These are phyloP conservation scores for Dusona sp. DNA, from an alignment of 2,888 invertebrate genomes.

Conservation along the genomic window DNA sequence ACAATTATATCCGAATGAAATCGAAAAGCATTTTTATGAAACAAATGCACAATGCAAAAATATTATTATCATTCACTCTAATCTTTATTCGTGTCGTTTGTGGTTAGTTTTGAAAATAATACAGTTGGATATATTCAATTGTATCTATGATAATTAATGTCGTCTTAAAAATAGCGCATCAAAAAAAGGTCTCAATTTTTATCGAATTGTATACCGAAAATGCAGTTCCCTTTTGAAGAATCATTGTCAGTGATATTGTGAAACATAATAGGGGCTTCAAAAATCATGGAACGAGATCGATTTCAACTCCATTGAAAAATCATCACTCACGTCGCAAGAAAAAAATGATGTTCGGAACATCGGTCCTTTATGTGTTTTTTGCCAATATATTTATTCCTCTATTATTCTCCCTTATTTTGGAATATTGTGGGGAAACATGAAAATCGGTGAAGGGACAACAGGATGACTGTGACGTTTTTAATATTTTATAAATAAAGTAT, in stretches of 20 bases:
- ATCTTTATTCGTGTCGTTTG: too few species aligned
- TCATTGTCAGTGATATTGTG: background rate
- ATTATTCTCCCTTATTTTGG: conserved; percentile 57
- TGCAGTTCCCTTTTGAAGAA: background rate
- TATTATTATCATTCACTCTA: too few species aligned
- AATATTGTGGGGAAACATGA: conserved; percentile 54
- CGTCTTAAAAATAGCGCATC: background rate
- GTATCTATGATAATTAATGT: too few species aligned
- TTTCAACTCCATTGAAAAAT: conserved; percentile 50
- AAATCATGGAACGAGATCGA: background rate
- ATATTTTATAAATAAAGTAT: conserved; percentile 81
- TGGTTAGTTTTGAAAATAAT: too few species aligned
- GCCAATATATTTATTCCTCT: conserved; percentile 33
- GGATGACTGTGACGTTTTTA: conserved; percentile 73
- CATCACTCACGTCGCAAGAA: conserved; percentile 68
- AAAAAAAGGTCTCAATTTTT: background rate
- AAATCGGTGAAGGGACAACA: conserved; percentile 63
- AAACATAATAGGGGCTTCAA: background rate
- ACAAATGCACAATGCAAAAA: too few species aligned
- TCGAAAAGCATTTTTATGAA: too few species aligned
- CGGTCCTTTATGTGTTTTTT: conserved; percentile 24
- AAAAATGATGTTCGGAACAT: conserved; percentile 68
- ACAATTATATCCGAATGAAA: too few species aligned
- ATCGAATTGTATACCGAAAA: background rate
- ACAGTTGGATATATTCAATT: too few species aligned